Evolutionary conservation across 2,797 vertebrate species (phyloP), one percentile per base, ranked within the genome.

Genomic region (Clarias fuscus): DNA sequence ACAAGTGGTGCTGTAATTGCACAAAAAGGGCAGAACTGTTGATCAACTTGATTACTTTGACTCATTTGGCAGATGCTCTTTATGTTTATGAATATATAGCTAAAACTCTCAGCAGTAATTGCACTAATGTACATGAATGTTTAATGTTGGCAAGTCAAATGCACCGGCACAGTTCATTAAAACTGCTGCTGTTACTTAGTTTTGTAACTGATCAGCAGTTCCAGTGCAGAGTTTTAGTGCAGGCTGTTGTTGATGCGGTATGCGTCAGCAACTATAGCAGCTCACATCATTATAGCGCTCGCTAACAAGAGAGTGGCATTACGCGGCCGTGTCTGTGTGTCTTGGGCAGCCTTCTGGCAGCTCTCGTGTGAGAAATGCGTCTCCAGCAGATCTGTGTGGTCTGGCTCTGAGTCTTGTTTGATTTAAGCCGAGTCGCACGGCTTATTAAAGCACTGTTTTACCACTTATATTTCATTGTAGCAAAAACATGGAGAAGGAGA

Each of bases 401-500:
- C 88, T 88, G 78, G 65, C 27, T 78, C 40, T 15, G 56, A 85
- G 89, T 88, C 86, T 85, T 90, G 87, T 75, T 83, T 86, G 89
- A 86, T 88, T 84, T 91, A 91, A 83, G 86, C 71, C 84, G 56
- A 78, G 62, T 71, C 30, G 11, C 59, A 37, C 58, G 78, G 53
- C 71, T 75, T 82, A 84, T 70, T 79, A 82, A 72, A 71, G 43
- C n/a, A n/a, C 84, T 72, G 87, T 87, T 87, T 92, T 89, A 92
- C 87, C 81, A 86, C 81, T 85, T 87, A 87, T 87, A 87, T 90
- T 88, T 91, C 77, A 90, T 90, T 84, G 72, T 43, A 62, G 82
- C 71, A 11, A 85, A 87, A 85, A 84, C 75, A 82, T 7, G 20
- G 70, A 72, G 62, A 84, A 86, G 87, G 81, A 75, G 62, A 73